Base-by-base conservation (phyloP, 2,888 invertebrate species). In the Agrenia bidenticulata region DNA sequence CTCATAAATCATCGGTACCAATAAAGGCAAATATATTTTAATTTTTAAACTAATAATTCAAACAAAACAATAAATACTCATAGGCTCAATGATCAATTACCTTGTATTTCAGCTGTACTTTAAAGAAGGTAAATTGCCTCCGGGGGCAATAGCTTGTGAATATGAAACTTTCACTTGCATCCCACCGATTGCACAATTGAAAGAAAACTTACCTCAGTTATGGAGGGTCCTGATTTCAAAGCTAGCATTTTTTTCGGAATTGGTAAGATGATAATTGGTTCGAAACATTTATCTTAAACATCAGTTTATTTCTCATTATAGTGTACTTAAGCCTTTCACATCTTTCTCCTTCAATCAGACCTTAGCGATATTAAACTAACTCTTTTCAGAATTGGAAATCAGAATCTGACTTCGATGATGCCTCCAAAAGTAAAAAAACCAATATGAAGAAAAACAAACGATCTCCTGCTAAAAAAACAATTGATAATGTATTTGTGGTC, bases 101-200 rank as follows among this genome's bases (percentile, higher is more conserved):
- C n/a, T n/a, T n/a, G n/a, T 51, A 5, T 17, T 26, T 15, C 41
- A 41, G 45, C 37, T 37, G 2, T 57, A 57, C 23, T 57, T 57
- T 41, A 9, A 57, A 17, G 9, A 7, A 19, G 39, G 39, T 4
- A 7, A 15, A 15, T 9, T 57, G 4, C 56, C 41, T 4, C 2
- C 2, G 19, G 56, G 56, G 9, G 41, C 41, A 19, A 21, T 9
- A 21, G 27, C 13, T 19, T 41, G 39, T 39, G 2, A n/a, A n/a
- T 7, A 13, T 21, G 56, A 17, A 57, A 13, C 56, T 15, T 13
- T 19, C 23, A 23, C 23, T 23, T 9, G 4, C 5, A 51, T 19
- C 5, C 23, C 51, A 2, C 51, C 51, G 21, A 51, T 51, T 13
- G 4, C 21, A 7, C 51, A 51, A 19, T 5, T 5, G 4, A 19